These are phyloP conservation scores for Zapornia atra DNA, from an alignment of 2,113 vertebrate species.

Conservation along the genomic window DNA sequence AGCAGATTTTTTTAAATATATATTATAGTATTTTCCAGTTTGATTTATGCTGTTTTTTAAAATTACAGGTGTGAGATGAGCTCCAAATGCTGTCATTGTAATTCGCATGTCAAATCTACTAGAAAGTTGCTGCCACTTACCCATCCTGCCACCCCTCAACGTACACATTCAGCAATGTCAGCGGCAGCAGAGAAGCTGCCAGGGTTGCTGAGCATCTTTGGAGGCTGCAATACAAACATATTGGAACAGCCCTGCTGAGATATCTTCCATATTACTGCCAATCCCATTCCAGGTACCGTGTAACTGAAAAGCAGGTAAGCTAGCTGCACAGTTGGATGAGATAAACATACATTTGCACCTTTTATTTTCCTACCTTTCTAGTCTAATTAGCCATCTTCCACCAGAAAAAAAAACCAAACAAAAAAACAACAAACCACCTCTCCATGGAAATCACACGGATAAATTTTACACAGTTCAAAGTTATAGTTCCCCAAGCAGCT, in stretches of 20 bases:
- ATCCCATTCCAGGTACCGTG: not conserved
- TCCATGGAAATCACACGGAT: not conserved
- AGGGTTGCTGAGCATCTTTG: not conserved
- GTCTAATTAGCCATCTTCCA: not conserved
- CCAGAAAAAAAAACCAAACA: not conserved
- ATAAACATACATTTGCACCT: not conserved
- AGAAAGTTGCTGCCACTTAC: not conserved
- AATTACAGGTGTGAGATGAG: not conserved
- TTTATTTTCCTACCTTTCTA: not conserved
- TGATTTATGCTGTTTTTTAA: not conserved
- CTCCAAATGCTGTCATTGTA: not conserved
- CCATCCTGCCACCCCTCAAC: fast-evolving
- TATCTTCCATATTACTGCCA: not conserved
- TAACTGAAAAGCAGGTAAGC: not conserved
- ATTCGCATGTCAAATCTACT: not conserved
- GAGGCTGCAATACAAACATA: not conserved
- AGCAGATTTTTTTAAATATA: not conserved
- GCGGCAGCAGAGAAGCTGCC: not conserved
- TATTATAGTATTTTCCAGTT: not conserved
- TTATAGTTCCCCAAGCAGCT: constrained; percentile 51
- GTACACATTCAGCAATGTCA: fast-evolving
- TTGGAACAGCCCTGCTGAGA: not conserved
- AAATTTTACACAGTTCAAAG: not conserved
- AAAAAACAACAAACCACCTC: not conserved
- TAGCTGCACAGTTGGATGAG: not conserved